Evolutionary conservation across 2,888 invertebrate genomes (phyloP).

Genomic region (Apamea anceps): DNA sequence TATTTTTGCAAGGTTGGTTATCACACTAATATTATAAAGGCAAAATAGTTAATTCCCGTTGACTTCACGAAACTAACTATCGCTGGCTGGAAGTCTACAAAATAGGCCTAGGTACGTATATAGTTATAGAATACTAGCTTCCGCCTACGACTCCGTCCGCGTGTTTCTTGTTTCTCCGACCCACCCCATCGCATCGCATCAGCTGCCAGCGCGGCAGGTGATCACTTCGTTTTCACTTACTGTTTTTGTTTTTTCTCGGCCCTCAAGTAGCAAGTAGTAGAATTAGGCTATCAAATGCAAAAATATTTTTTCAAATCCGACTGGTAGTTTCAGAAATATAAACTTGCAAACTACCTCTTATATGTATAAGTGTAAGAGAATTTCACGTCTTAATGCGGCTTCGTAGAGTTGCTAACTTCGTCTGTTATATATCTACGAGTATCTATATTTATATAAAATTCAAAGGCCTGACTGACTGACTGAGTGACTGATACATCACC

Average conservation of each 20-base stretch:
- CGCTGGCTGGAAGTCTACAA: neutral
- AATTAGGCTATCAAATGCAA: too few relatives aligned
- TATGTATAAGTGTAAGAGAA: neutral
- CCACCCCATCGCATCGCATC: too few relatives aligned
- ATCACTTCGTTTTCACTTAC: neutral
- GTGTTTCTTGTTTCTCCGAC: neutral
- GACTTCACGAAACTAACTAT: slow-evolving; percentile 19
- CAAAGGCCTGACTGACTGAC: too few relatives aligned
- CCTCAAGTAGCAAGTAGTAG: neutral
- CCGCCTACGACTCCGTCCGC: too few relatives aligned
- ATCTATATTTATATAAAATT: too few relatives aligned
- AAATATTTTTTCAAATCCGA: too few relatives aligned
- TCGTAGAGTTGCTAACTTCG: neutral
- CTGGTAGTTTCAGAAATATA: too few relatives aligned
- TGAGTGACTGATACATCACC: too few relatives aligned
- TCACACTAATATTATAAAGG: too few relatives aligned
- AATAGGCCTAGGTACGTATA: neutral
- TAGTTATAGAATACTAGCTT: neutral
- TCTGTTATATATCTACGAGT: too few relatives aligned
- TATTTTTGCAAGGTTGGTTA: neutral
- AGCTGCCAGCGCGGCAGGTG: neutral
- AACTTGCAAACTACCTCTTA: too few relatives aligned
- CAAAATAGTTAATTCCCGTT: neutral
- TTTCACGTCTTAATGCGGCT: neutral
- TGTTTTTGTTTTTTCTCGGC: neutral